Base-by-base conservation (phyloP, 2,888 invertebrate species). In the Yponomeuta plumbellus region DNA sequence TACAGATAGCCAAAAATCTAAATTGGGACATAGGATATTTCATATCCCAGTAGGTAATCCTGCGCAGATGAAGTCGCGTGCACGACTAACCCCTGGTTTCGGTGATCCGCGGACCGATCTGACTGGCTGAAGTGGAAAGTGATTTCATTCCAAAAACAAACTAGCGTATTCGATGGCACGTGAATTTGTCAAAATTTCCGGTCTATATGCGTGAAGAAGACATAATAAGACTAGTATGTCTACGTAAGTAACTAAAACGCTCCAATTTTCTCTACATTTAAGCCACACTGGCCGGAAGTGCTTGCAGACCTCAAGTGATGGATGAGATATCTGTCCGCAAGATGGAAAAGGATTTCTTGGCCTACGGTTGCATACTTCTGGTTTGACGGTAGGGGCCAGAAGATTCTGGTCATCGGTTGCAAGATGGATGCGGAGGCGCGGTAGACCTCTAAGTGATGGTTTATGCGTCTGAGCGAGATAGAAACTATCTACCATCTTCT, bases 271-370 rank as follows among this genome's bases (percentile, higher is more conserved):
- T 17, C 17, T 52, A 52, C 44, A 52, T 52, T 52, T 17, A 17
- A 52, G 17, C 44, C 44, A 34, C 44, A 52, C 17, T 52, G 44
- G 44, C 44, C 17, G 44, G 44, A 52, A 52, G 44, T 52, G 44
- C 44, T 52, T 13, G 44, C 44, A 17, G 44, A 52, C 13, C 44
- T 5, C 44, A 17, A 17, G 44, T 52, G 44, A 52, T 52, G 44
- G 44, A 52, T 52, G 44, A 52, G 44, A 34, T 52, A 52, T 52
- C 44, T 52, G 44, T 52, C 44, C 44, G 17, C 44, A 52, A 52
- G 17, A 52, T 17, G 44, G 17, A 52, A 52, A 17, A 17, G 17
- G 17, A 13, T 17, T 17, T 52, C 17, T 13, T 17, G 44, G 17
- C 44, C 44, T 17, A 1, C 17, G 17, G 13, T 5, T 17, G 3